Conservation (phyloP, 2,113 vertebrate species). For the Ciconia boyciana region DNA sequence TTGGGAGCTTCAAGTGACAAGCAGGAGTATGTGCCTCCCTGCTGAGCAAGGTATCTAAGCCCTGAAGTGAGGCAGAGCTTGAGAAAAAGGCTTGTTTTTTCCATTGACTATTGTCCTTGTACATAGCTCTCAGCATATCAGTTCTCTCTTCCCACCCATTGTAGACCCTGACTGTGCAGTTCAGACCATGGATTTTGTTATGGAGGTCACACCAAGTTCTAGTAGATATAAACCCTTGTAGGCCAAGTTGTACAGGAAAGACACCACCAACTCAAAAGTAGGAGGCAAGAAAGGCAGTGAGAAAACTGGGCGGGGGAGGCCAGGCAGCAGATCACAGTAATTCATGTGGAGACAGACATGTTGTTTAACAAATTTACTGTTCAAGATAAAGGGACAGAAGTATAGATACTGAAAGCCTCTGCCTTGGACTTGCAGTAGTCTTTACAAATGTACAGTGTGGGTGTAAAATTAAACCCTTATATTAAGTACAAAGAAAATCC, state of each 20-base stretch:
- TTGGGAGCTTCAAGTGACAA: not conserved
- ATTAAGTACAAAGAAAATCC: not conserved
- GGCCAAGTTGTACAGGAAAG: not conserved
- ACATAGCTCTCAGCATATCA: not conserved
- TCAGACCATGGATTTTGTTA: not conserved
- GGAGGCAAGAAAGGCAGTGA: not conserved
- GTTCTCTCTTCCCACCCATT: not conserved
- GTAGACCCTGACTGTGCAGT: not conserved
- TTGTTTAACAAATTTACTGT: not conserved
- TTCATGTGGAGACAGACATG: not conserved
- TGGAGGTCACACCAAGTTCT: not conserved
- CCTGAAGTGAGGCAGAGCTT: not conserved
- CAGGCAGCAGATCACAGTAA: not conserved
- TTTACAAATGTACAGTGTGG: not conserved
- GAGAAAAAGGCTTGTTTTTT: not conserved
- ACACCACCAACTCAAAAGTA: not conserved
- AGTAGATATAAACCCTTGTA: not conserved
- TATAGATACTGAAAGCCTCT: not conserved
- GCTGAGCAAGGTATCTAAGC: not conserved
- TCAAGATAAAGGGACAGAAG: not conserved
- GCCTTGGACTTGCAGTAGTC: not conserved
- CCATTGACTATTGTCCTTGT: not conserved
- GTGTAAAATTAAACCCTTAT: not conserved
- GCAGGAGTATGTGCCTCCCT: not conserved
- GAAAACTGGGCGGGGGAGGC: fast-evolving